These are phyloP conservation scores for Scaeva pyrastri DNA, from an alignment of 2,888 invertebrate genomes.

Conservation along the genomic window DNA sequence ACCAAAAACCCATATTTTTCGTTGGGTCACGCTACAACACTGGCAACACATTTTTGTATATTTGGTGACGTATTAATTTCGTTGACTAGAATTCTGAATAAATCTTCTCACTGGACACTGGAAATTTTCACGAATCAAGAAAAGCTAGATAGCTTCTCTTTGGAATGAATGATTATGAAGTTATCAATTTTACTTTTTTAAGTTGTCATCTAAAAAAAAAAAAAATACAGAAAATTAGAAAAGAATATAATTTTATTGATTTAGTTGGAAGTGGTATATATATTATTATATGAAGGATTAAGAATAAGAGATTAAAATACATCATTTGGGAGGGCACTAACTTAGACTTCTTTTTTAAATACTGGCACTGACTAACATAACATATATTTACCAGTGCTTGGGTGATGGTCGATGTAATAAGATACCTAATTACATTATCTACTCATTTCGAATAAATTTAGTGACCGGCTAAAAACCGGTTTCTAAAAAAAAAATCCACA, in stretches of 20 bases:
- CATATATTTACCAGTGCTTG: no score
- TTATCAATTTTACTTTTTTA: not conserved
- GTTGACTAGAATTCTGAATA: constrained; percentile 42
- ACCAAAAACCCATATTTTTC: constrained; percentile 83
- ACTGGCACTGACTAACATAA: no score
- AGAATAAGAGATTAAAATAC: no score
- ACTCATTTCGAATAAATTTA: no score
- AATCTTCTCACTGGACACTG: not conserved
- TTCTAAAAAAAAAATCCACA: no score
- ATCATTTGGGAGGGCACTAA: no score
- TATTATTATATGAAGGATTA: no score
- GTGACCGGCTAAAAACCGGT: no score
- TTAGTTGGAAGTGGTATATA: no score
- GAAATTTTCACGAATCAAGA: constrained; percentile 6
- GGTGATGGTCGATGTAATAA: no score
- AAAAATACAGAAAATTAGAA: not conserved
- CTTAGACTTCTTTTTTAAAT: no score
- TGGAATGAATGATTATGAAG: not conserved
- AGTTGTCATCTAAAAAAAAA: constrained; percentile 6
- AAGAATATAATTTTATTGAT: not conserved
- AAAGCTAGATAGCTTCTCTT: constrained; percentile 6
- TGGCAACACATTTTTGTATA: constrained; percentile 80
- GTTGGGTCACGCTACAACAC: constrained; percentile 81
- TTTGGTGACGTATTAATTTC: constrained; percentile 10
- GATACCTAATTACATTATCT: no score